Evolutionary conservation across 2,797 vertebrate genomes (phyloP), one percentile per base, ranked within the genome.

Genomic region (Peromyscus aztecus): DNA sequence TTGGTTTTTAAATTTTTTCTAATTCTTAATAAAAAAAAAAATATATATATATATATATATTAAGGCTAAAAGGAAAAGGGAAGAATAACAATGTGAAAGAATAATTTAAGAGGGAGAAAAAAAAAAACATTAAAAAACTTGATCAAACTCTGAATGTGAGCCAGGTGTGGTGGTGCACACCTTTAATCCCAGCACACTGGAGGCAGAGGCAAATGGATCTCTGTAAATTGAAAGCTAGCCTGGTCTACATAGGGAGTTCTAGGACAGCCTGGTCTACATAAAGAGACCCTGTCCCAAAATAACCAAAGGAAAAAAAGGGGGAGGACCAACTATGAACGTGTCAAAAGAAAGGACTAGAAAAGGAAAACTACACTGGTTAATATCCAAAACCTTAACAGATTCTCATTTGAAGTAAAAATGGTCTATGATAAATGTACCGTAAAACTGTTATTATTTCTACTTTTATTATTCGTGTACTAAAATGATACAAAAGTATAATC

Each of bases 351-450:
- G 14, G 63, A 94, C 17, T 91, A 14, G 37, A 82, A 95, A 92
- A 63, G 17, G 34, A 75, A 40, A 78, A 86, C 27, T 89, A 73
- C 0, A 24, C 37, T n/a, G 17, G 29, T 40, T 85, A 94, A 73
- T 84, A 95, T 34, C 65, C 27, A 82, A 93, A 71, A 78, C 40
- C 31, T 89, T 90, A 89, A 81, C 65, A 59, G 87, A 94, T 92
- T 92, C 63, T 85, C 78, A 80, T 61, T 27, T 95, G 49, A 76
- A 92, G n/a, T 94, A 96, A 94, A 95, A 96, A 94, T 85, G 6
- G 89, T 27, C 57, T 31, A 71, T 71, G 69, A 91, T 73, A 81
- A 88, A 81, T 69, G 40, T 75, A 78, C 11, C 93, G 11, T 43
- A 86, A 93, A 95, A 93, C 16, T 29, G 80, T 9, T 75, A 85